Conservation (phyloP, 2,888 invertebrate species). For the Strigamia crassipes region DNA sequence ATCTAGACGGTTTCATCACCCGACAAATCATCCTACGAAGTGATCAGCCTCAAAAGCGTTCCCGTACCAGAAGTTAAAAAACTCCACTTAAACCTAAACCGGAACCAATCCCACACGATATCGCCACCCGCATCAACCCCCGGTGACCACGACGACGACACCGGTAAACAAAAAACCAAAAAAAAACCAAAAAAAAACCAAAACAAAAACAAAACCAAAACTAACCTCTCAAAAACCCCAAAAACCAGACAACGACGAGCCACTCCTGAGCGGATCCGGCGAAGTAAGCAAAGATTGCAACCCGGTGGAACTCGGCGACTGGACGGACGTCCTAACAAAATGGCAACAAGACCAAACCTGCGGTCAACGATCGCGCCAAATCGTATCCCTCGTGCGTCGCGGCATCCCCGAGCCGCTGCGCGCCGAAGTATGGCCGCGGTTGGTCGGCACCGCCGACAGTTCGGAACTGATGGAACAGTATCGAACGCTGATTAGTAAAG, state of each 20-base stretch:
- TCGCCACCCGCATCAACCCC: conserved; percentile 48
- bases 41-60: conserved; percentile 76
- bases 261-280: conserved; percentile 95
- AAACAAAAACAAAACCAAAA: background rate
- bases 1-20: conserved; percentile 15
- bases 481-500: conserved; percentile 88
- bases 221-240: background rate
- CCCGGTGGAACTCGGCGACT: conserved; percentile 86
- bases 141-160: conserved; percentile 52
- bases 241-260: conserved; percentile 87
- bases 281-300: conserved; percentile 95
- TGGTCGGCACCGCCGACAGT: conserved; percentile 84
- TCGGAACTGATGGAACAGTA: conserved; percentile 89
- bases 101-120: conserved; percentile 52
- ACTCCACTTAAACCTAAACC: conserved; percentile 56
- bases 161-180: conserved; percentile 50
- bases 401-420: conserved; percentile 96
- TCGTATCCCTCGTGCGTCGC: conserved; percentile 74
- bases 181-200: too few species aligned
- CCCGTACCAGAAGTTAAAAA: conserved; percentile 63
- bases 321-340: conserved; percentile 77
- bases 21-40: conserved; percentile 66
- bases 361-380: conserved; percentile 73
- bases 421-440: conserved; percentile 96
- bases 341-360: conserved; percentile 58